A percentile compares a stretch with the other conserved stretches of the same genome.
Evolutionary conservation across 1,140 invertebrate genomes (phyloP).

Genomic region (Brevipalpus yothersi): DNA sequence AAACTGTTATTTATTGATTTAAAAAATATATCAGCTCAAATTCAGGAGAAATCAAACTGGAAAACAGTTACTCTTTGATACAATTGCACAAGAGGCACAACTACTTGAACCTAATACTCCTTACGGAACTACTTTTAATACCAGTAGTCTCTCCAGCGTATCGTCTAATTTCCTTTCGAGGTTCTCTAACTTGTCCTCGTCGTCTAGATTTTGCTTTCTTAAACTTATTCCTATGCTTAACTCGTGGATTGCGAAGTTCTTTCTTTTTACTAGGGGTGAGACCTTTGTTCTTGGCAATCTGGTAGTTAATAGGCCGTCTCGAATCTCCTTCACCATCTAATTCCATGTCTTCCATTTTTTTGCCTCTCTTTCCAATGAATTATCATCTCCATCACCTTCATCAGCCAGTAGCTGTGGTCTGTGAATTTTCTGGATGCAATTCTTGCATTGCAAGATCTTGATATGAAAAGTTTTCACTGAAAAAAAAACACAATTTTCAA

Average conservation of each 20-base stretch:
- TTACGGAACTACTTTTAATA: slow-evolving; percentile 58
- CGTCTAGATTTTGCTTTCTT: slow-evolving; percentile 64
- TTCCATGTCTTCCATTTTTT: slow-evolving; percentile 13
- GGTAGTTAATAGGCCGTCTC: slow-evolving; percentile 62
- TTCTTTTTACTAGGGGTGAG: slow-evolving; percentile 66
- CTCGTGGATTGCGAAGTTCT: slow-evolving; percentile 69
- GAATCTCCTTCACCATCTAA: slow-evolving; percentile 15
- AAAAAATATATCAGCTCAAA: too few relatives aligned
- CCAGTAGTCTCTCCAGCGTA: slow-evolving; percentile 76
- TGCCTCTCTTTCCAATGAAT: slow-evolving; percentile 10
- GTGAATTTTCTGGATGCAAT: too few relatives aligned
- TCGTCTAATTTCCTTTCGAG: slow-evolving; percentile 42
- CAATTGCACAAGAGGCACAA: too few relatives aligned
- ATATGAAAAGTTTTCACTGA: too few relatives aligned
- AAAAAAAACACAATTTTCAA: too few relatives aligned
- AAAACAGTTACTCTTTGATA: too few relatives aligned
- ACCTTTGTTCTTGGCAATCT: slow-evolving; percentile 87
- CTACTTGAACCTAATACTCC: slow-evolving; percentile 63
- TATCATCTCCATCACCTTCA: slow-evolving; percentile 13
- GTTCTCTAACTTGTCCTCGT: slow-evolving; percentile 55
- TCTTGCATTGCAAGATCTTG: too few relatives aligned
- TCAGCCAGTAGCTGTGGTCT: too few relatives aligned
- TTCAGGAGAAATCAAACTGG: too few relatives aligned
- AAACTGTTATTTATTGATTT: too few relatives aligned
- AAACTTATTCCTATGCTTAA: slow-evolving; percentile 73